Conservation (phyloP, 2,113 vertebrate genomes). For the Nothocercus julius region DNA sequence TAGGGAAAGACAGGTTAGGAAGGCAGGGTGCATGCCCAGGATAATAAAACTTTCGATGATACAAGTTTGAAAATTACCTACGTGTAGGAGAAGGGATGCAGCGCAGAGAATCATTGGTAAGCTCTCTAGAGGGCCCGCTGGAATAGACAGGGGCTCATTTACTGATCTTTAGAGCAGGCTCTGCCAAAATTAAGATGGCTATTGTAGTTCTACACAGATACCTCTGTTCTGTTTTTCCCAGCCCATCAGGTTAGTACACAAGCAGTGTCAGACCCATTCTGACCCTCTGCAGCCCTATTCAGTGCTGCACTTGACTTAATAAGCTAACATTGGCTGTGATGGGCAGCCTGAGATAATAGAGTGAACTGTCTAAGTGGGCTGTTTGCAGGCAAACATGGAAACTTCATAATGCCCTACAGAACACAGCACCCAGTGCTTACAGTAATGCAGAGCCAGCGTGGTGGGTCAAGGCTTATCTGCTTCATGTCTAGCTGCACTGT, state of each 20-base stretch:
- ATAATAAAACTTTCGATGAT: not conserved
- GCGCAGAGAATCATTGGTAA: not conserved
- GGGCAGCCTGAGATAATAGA: not conserved
- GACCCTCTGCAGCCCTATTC: not conserved
- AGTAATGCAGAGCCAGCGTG: not conserved
- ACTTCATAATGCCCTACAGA: not conserved
- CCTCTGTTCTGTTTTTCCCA: not conserved
- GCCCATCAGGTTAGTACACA: not conserved
- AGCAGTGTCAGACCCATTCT: not conserved
- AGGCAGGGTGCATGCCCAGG: not conserved
- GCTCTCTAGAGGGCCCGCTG: not conserved
- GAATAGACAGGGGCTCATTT: not conserved
- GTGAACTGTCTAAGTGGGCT: not conserved
- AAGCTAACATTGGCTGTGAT: not conserved
- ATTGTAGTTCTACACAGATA: not conserved
- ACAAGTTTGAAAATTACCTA: not conserved
- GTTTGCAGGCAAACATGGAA: not conserved
- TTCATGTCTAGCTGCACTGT: rapidly evolving
- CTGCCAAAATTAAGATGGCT: not conserved
- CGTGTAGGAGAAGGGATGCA: not conserved
- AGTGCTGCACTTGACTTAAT: no score
- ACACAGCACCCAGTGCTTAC: not conserved
- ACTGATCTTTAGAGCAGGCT: not conserved
- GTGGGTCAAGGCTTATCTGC: not conserved
- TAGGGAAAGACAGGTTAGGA: not conserved